phyloP scores from a whole-genome alignment of 2,113 vertebrate species.

The Sander lucioperca region DNA sequence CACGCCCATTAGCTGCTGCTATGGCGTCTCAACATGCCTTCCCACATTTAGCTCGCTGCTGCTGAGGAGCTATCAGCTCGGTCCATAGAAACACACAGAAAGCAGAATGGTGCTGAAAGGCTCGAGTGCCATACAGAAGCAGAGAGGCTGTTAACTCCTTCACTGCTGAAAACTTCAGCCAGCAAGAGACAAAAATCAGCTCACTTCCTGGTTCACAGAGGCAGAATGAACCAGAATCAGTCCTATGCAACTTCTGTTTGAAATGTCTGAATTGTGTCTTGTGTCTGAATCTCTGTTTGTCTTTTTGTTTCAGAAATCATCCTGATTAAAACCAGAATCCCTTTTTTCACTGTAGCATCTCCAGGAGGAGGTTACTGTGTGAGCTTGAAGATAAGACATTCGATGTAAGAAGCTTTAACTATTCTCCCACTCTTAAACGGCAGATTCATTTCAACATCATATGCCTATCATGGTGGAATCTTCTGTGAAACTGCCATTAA shows the following conservation, averaged over 20 bases:
- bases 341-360: not conserved
- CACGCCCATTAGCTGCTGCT: constrained; percentile 24
- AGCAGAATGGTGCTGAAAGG: constrained; percentile 73
- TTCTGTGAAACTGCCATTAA: not conserved
- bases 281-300: constrained; percentile 17
- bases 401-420: constrained; percentile 29
- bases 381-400: constrained; percentile 12
- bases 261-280: not conserved
- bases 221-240: not conserved
- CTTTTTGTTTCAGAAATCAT: constrained; percentile 40
- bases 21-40: not conserved
- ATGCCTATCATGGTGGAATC: not conserved
- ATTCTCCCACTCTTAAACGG: not conserved
- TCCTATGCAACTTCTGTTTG: not conserved
- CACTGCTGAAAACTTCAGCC: constrained; percentile 45
- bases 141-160: constrained; percentile 69
- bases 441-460: too few relatives aligned
- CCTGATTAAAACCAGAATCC: not conserved
- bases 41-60: not conserved
- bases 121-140: constrained; percentile 17
- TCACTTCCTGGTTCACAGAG: constrained; percentile 27
- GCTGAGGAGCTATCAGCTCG: constrained; percentile 65
- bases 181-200: not conserved
- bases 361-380: not conserved
- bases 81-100: constrained; percentile 51